Base-by-base conservation (phyloP, 1,140 invertebrate genomes). In the Battus philenor region DNA sequence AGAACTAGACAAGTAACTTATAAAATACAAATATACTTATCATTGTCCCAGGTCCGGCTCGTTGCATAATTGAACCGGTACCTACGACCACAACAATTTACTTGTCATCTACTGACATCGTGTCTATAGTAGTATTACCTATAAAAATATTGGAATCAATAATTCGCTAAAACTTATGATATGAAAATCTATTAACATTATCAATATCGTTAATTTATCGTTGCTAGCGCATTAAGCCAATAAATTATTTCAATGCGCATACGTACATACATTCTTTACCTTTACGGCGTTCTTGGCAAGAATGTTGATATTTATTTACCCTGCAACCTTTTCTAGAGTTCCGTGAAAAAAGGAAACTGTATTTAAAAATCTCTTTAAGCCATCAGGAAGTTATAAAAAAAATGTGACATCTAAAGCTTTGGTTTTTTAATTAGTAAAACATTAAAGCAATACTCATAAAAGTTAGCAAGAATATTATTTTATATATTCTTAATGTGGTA, bases 1-100 rank as follows among this genome's bases (percentile, higher is more conserved):
- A 62, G 60, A 61, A 59, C 68, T 47, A 60, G 74, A 74, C 72
- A 78, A 72, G 77, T 65, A 65, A 45, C 50, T 59, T 57, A 55
- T 56, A 54, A 48, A 50, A 56, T 65, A 67, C 59, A 66, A 70
- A 60, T 61, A 69, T 62, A 69, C 57, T 68, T 59, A 70, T 66
- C 63, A 78, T 76, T 81, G 74, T 75, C 62, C 62, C 62, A 68
- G 50, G 70, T 78, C 74, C 74, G 74, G 69, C 72, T 80, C 38
- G 34, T 80, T 74, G 74, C 71, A 78, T 80, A 80, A 80, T 74
- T 59, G 65, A 63, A 68, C 65, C 60, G 64, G 61, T 65, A 65
- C 59, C 61, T 61, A 51, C 29, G 27, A 59, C 57, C 63, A 69
- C 61, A 64, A 58, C 46, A 52, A 54, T 58, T 49, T 47, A 54